These are phyloP conservation scores for Drosophila merina DNA, from an alignment of 2,888 invertebrate species.

Conservation along the genomic window DNA sequence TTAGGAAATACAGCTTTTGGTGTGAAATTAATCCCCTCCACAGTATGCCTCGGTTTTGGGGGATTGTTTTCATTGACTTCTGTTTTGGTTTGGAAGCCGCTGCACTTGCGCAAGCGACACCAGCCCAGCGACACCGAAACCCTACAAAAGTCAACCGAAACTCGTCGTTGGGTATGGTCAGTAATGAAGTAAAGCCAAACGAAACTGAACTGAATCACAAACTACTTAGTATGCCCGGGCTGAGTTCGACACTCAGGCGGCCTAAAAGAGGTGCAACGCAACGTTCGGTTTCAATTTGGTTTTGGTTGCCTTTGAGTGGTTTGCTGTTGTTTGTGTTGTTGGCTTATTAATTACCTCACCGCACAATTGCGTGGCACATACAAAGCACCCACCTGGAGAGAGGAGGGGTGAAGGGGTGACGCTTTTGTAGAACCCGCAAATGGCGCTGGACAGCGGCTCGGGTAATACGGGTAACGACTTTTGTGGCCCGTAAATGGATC, in stretches of 20 bases:
- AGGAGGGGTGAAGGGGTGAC: slow-evolving; percentile 10
- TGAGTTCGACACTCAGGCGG: slow-evolving; percentile 43
- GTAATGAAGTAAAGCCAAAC: slow-evolving; percentile 53
- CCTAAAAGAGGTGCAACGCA: slow-evolving; percentile 25
- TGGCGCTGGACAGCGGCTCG: slow-evolving; percentile 56
- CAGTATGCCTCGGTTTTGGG: not conserved
- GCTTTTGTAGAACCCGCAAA: slow-evolving; percentile 70
- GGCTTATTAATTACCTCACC: slow-evolving; percentile 79
- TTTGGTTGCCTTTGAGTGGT: not conserved
- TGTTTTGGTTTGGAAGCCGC: slow-evolving; percentile 13
- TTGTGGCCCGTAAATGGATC: slow-evolving; percentile 69
- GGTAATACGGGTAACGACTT: slow-evolving; percentile 61
- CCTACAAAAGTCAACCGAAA: slow-evolving; percentile 56
- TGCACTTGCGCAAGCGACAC: slow-evolving; percentile 49
- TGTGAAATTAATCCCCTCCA: slow-evolving; percentile 12
- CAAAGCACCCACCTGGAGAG: slow-evolving; percentile 52
- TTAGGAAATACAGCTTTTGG: not conserved
- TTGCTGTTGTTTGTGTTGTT: slow-evolving; percentile 37
- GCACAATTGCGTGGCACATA: slow-evolving; percentile 70
- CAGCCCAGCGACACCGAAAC: slow-evolving; percentile 49
- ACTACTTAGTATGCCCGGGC: slow-evolving; percentile 72
- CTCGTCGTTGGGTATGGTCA: slow-evolving; percentile 74
- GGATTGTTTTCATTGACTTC: slow-evolving; percentile 25
- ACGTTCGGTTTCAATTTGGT: slow-evolving; percentile 70
- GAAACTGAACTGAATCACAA: slow-evolving; percentile 23